Percentiles rank a stretch among this genome's conserved stretches.
Conservation (phyloP, 2,888 invertebrate species). For the Onthophagus sagittarius region DNA sequence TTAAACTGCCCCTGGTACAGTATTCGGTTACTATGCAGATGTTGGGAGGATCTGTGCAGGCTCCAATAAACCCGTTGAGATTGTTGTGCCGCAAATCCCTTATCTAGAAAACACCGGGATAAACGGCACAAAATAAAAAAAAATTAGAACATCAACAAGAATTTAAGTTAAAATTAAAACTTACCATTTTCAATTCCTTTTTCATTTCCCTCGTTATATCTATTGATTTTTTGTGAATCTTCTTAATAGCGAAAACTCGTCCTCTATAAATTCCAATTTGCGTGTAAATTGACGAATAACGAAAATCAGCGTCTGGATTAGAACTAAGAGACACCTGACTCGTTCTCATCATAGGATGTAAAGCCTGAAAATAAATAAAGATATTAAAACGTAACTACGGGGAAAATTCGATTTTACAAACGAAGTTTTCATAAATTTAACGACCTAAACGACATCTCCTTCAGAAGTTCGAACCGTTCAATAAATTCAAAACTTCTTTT, state of each 20-base stretch:
- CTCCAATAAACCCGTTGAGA: slow-evolving; percentile 87
- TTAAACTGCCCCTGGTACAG: slow-evolving; percentile 85
- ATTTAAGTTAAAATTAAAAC: slow-evolving; percentile 33
- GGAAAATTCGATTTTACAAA: too few species aligned
- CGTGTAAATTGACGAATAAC: slow-evolving; percentile 86
- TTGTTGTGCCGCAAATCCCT: slow-evolving; percentile 88
- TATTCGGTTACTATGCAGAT: slow-evolving; percentile 87
- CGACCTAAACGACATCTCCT: neutral
- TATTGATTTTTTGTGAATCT: slow-evolving; percentile 77
- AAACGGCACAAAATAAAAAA: neutral
- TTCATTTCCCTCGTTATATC: slow-evolving; percentile 88
- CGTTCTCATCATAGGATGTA: slow-evolving; percentile 67
- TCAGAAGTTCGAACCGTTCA: neutral
- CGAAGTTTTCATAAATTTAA: neutral
- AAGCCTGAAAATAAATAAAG: slow-evolving; percentile 43
- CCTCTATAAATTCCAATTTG: slow-evolving; percentile 88
- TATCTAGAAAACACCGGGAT: slow-evolving; percentile 58
- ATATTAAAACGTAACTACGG: too few species aligned
- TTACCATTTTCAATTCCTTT: slow-evolving; percentile 86
- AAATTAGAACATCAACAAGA: neutral
- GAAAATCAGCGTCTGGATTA: slow-evolving; percentile 87
- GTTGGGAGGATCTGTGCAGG: slow-evolving; percentile 86
- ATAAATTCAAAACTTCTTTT: neutral
- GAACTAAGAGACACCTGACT: slow-evolving; percentile 90
- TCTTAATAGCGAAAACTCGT: slow-evolving; percentile 81